Evolutionary conservation across 2,113 vertebrate species (phyloP).

Genomic region (Pavo muticus): DNA sequence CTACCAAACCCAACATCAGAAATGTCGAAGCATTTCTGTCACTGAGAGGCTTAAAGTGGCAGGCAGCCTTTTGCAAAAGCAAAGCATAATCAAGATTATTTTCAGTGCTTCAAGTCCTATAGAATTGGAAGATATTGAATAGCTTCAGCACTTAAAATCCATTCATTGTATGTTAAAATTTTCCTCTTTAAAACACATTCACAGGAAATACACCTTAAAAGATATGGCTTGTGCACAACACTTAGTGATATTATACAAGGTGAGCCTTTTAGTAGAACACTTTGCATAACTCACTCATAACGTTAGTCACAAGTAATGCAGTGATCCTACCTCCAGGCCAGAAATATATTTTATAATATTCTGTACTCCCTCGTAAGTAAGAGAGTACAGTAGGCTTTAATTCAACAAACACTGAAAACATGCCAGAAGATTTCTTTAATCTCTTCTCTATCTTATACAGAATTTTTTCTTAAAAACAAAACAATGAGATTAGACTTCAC

Average conservation of each 20-base stretch:
- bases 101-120: not conserved
- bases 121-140: not conserved
- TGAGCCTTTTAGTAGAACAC: not conserved
- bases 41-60: not conserved
- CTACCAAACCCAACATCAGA: not conserved
- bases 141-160: not conserved
- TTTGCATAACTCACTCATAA: not conserved
- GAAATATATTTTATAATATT: slow-evolving; percentile 5
- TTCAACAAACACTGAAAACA: not conserved
- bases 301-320: slow-evolving; percentile 7
- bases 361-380: not conserved
- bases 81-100: not conserved
- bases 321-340: not conserved
- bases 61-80: not conserved
- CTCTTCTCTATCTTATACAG: not conserved
- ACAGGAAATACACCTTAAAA: not conserved
- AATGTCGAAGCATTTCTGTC: not conserved
- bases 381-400: not conserved
- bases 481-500: not conserved
- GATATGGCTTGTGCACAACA: not conserved
- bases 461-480: not conserved
- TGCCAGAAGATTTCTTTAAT: not conserved
- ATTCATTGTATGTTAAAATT: not conserved
- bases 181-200: not conserved
- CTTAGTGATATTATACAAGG: not conserved